Conservation (phyloP, 2,113 vertebrate species). For the Coreoperca whiteheadi region DNA sequence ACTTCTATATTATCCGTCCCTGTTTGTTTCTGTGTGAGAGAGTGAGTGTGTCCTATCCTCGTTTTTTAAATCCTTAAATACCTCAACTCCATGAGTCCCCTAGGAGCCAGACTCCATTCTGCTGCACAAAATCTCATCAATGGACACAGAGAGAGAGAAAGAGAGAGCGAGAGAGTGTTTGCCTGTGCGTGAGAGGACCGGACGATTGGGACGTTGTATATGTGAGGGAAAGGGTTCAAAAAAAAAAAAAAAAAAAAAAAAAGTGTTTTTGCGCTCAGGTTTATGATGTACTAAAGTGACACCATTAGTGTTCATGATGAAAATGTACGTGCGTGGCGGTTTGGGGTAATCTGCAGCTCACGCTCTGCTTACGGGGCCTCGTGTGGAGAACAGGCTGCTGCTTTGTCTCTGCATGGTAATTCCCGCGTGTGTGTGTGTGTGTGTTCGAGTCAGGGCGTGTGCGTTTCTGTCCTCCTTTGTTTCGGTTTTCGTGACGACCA, state of each 20-base stretch:
- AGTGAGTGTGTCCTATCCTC: slow-evolving; percentile 5
- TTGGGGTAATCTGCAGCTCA: slow-evolving; percentile 24
- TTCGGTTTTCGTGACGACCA: not conserved
- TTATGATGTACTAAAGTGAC: not conserved
- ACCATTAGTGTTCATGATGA: slow-evolving; percentile 10
- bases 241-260: too few species aligned
- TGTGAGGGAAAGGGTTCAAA: not conserved
- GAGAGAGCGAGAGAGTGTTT: too few species aligned
- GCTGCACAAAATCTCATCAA: slow-evolving; percentile 29
- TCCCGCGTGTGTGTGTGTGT: not conserved
- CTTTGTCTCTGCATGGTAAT: not conserved
- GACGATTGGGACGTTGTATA: not conserved
- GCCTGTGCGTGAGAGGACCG: not conserved
- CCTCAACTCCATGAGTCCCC: slow-evolving; percentile 20
- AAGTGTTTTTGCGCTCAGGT: not conserved
- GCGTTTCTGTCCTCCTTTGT: not conserved
- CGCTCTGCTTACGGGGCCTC: slow-evolving; percentile 6
- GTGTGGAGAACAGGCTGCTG: slow-evolving; percentile 18
- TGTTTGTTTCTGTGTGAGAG: not conserved
- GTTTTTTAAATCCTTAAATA: slow-evolving; percentile 49
- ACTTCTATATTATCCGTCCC: too few species aligned
- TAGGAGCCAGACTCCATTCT: slow-evolving; percentile 6
- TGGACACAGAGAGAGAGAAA: not conserved
- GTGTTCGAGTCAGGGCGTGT: not conserved
- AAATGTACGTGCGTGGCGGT: not conserved